Base-by-base conservation (phyloP, 2,113 vertebrate species). In the Notothenia rossii region DNA sequence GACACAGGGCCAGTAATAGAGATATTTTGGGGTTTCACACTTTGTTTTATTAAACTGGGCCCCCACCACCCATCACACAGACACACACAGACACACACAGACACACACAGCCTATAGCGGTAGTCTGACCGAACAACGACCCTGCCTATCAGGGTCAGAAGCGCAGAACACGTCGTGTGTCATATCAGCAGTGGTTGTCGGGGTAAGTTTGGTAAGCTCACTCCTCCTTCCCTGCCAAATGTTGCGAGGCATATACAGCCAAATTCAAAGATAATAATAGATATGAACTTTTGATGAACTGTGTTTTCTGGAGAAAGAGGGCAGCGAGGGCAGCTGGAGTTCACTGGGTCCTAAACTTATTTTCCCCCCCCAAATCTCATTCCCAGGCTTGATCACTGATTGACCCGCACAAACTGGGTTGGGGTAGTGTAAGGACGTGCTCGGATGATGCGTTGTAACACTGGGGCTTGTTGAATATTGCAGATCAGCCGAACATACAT, bases 281-380 rank as follows among this genome's bases (percentile, higher is more conserved):
- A 87, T 70, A 20, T 94, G 94, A 94, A 94, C 94, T 91, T 88
- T 86, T 33, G 63, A 65, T 94, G 92, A 94, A 93, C 93, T 84
- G 14, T 58, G 29, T 82, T 88, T 85, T 72, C 49, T 9, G 3
- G 33, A 67, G 12, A 2, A 20, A 61, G 14, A 54, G 77, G 86
- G 62, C 72, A 84, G n/a, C 3, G 20, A 87, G 84, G 86, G 74
- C 86, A 79, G 25, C 49, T 54, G 50, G 67, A 79, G 81, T 90
- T 89, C 76, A 84, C 81, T 83, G 33, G 89, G 79, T 55, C 86
- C 75, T 74, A 18, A n/a, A 33, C 43, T 20, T 85, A 51, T 81
- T 46, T 36, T 68, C 50, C 50, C 61, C 56, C 45, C 9, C 53
- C 20, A 73, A 73, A 53, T 71, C 55, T 86, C 65, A 58, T 73